Conservation (phyloP, 1,140 invertebrate genomes). For the Drosophila kurseongensis region DNA sequence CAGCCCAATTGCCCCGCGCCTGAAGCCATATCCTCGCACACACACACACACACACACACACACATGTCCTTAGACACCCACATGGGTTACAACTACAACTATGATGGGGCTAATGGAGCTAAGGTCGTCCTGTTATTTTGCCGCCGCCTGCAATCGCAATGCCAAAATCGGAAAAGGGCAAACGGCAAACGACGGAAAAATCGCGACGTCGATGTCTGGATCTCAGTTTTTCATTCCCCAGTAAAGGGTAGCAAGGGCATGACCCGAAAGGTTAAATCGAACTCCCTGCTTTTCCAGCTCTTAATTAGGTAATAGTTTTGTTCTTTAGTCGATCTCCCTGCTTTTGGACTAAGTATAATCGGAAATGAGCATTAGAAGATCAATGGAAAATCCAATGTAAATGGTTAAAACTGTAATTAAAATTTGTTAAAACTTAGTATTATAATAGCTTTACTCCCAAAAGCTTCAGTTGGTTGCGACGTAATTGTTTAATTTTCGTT, state of each 20-base stretch:
- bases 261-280: neutral
- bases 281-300: neutral
- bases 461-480: no score
- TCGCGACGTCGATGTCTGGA: slow-evolving; percentile 42
- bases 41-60: neutral
- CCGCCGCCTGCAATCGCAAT: slow-evolving; percentile 25
- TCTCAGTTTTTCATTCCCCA: neutral
- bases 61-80: slow-evolving; percentile 12
- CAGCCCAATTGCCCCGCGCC: slow-evolving; percentile 23
- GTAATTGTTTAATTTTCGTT: no score
- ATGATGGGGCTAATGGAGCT: slow-evolving; percentile 43
- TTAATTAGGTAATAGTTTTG: neutral
- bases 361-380: no score
- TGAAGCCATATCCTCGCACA: slow-evolving; percentile 2
- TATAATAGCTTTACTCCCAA: no score
- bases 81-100: slow-evolving; percentile 38
- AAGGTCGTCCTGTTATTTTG: slow-evolving; percentile 20
- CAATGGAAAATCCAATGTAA: no score
- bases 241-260: slow-evolving; percentile 23
- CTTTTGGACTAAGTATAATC: neutral
- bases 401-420: no score
- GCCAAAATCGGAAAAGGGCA: slow-evolving; percentile 25
- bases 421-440: no score
- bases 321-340: no score
- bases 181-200: slow-evolving; percentile 22